Conservation (phyloP, 2,797 vertebrate genomes). For the Hapalemur alaotrensis region DNA sequence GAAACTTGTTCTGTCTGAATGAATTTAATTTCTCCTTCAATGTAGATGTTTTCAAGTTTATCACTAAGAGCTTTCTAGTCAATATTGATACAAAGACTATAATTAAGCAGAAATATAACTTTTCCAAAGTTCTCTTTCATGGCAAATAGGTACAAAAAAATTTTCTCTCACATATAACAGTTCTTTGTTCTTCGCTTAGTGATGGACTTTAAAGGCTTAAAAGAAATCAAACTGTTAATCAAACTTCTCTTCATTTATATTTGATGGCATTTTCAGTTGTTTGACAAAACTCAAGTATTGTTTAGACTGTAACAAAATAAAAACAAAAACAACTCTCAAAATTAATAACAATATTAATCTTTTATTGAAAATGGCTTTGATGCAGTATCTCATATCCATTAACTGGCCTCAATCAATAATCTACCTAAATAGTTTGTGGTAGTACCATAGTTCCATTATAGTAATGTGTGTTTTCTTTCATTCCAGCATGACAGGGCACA, state of each 20-base stretch:
- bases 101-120: conserved; percentile 25
- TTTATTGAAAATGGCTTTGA: conserved; percentile 54
- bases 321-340: conserved; percentile 63
- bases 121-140: conserved; percentile 21
- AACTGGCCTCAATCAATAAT: neutral
- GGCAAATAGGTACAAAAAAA: conserved; percentile 10
- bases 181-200: conserved; percentile 45
- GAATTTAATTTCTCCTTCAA: conserved; percentile 36
- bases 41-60: conserved; percentile 48
- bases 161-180: neutral
- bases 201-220: conserved; percentile 27
- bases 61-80: conserved; percentile 32
- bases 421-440: conserved; percentile 6
- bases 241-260: conserved; percentile 7
- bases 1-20: conserved; percentile 19
- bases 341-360: neutral
- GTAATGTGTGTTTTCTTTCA: conserved; percentile 31
- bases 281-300: conserved; percentile 3
- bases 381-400: conserved; percentile 28
- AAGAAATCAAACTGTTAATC: conserved; percentile 6
- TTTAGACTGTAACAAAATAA: conserved; percentile 13
- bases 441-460: conserved; percentile 27
- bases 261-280: neutral
- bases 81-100: conserved; percentile 16
- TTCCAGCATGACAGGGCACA: neutral